Evolutionary conservation across 2,113 vertebrate species (phyloP), one percentile per base, ranked within the genome.

Genomic region (Indicator indicator): DNA sequence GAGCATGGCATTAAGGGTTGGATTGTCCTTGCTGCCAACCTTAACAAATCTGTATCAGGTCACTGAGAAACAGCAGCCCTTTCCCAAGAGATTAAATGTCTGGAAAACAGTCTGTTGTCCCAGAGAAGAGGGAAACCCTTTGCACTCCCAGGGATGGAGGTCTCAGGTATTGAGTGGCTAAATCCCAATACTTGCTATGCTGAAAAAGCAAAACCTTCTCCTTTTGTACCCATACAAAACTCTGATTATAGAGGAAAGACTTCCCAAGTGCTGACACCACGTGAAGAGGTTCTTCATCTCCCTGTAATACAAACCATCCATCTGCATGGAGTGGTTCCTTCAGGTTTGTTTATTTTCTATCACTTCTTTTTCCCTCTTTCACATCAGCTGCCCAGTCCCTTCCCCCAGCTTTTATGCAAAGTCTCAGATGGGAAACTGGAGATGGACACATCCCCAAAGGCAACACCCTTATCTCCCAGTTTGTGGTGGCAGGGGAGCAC

Each of bases 21-120:
- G 40, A 17, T 2, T 6, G 28, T 21, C 28, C 77, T 14, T 68
- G 30, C 30, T n/a, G 54, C 11, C 58, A 26, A 23, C 27, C 11
- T 21, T 7, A 38, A 12, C 0, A 1, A 14, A 27, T 3, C 30
- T 64, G 44, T 59, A 28, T 0, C 1, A 46, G 42, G n/a, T 13
- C 1, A 2, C n/a, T 38, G 77, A 32, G 74, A 33, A 64, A 73
- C 50, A 70, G n/a, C 65, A 5, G 1, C 44, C 20, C 54, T 68
- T 40, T 54, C 48, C 77, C 42, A 3, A 0, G 10, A 74, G 70
- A 81, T 44, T 14, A 9, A 68, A 28, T 20, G 40, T 54, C 26
- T 2, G 6, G 46, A 83, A 52, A 83, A 71, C 0, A 1, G 4
- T n/a, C n/a, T 80, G 30, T 28, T 75, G 3, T 44, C 58, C 42